Evolutionary conservation across 2,888 invertebrate species (phyloP).

Genomic region (Anagyrus pseudococci): DNA sequence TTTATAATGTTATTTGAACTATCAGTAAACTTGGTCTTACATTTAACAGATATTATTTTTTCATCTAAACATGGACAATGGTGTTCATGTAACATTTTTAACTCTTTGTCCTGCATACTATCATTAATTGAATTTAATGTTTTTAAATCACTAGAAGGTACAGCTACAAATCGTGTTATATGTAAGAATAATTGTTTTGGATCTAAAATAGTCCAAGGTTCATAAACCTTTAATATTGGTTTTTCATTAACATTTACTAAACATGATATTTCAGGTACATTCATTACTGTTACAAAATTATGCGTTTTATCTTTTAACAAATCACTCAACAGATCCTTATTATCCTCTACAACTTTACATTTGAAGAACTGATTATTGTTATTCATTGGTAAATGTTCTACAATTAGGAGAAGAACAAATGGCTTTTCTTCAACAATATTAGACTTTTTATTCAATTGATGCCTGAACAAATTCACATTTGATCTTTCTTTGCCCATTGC

Average conservation of each 20-base stretch:
- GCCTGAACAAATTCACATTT: conserved; percentile 27
- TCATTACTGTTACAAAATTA: conserved; percentile 29
- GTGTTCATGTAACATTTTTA: conserved; percentile 14
- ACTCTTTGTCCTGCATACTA: not conserved
- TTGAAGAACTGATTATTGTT: conserved; percentile 29
- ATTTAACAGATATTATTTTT: conserved; percentile 21
- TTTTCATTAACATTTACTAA: conserved; percentile 28
- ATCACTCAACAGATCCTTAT: conserved; percentile 16
- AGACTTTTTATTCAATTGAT: conserved; percentile 24
- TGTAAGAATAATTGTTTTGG: conserved; percentile 21
- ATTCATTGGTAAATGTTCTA: conserved; percentile 25
- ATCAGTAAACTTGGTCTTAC: conserved; percentile 28
- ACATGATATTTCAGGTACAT: conserved; percentile 33
- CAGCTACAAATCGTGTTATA: conserved; percentile 30
- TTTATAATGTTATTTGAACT: conserved; percentile 6
- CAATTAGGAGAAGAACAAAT: conserved; percentile 31
- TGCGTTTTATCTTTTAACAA: conserved; percentile 4
- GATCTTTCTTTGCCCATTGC: conserved; percentile 33
- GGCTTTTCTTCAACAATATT: conserved; percentile 13
- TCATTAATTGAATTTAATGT: not conserved
- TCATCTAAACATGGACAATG: conserved; percentile 29
- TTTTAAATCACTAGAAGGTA: conserved; percentile 9
- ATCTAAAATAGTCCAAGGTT: conserved; percentile 34
- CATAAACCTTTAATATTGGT: conserved; percentile 33
- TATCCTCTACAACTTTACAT: conserved; percentile 29